Evolutionary conservation across 2,888 invertebrate genomes (phyloP).

Genomic region (Hesperia comma): DNA sequence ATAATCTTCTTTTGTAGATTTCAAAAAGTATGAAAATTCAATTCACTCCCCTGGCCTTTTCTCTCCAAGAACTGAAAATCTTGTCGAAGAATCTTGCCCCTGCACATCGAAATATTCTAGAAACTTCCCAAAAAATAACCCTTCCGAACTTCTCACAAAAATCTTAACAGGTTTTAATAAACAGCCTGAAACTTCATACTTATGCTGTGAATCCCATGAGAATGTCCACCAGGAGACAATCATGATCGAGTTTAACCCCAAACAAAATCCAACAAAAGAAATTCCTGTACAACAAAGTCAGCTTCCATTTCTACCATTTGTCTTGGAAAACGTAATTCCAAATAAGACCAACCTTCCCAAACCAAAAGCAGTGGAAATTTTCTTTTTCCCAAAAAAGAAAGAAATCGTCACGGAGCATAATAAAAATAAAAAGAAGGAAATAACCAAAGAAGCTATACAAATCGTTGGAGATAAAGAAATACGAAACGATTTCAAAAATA

Average conservation of each 20-base stretch:
- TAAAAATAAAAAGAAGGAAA: conserved; percentile 48
- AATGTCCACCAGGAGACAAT: conserved; percentile 62
- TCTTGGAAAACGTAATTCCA: conserved; percentile 52
- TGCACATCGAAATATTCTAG: conserved; percentile 55
- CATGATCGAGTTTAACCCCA: conserved; percentile 61
- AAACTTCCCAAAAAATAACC: conserved; percentile 52
- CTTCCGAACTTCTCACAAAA: conserved; percentile 62
- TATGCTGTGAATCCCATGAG: conserved; percentile 72
- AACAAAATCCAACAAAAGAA: conserved; percentile 43
- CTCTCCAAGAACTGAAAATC: conserved; percentile 44
- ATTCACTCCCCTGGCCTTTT: conserved; percentile 39
- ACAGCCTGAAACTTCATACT: conserved; percentile 55
- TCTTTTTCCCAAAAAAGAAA: conserved; percentile 67
- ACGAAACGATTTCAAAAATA: conserved; percentile 52
- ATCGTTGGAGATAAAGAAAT: conserved; percentile 64
- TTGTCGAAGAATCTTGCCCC: conserved; percentile 59
- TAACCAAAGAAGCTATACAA: conserved; percentile 53
- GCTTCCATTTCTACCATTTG: conserved; percentile 51
- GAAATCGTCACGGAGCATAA: conserved; percentile 47
- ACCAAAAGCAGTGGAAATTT: conserved; percentile 65
- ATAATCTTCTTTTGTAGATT: conserved; percentile 36
- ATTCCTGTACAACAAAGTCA: conserved; percentile 38
- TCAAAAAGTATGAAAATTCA: conserved; percentile 34
- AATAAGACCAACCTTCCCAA: conserved; percentile 50
- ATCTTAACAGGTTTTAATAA: conserved; percentile 58